Evolutionary conservation across 1,140 invertebrate genomes (phyloP).

Genomic region (Aleiodes sp.): DNA sequence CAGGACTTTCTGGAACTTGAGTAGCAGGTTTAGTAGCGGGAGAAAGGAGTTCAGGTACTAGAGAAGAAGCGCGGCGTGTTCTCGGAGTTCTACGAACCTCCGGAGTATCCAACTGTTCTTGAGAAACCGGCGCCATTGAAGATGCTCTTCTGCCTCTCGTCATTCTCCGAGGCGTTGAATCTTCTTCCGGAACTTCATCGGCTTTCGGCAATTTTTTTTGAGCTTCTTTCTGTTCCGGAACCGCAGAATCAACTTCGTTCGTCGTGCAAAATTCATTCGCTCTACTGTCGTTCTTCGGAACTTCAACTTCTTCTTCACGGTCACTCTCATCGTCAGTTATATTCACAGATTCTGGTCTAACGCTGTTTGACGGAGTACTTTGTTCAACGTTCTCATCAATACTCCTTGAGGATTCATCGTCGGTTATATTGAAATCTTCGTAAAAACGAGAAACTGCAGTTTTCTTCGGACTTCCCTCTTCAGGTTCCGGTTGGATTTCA

Average conservation of each 20-base stretch:
- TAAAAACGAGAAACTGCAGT: conserved; percentile 23
- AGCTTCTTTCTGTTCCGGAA: neutral
- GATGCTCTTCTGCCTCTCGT: conserved; percentile 42
- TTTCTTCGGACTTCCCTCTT: conserved; percentile 27
- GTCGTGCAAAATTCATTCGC: too few species aligned
- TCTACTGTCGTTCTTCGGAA: too few species aligned
- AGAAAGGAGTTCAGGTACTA: conserved; percentile 30
- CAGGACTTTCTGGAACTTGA: neutral
- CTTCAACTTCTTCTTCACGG: conserved; percentile 40
- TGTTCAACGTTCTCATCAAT: conserved; percentile 8
- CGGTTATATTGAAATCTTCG: conserved; percentile 52
- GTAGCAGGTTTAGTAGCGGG: neutral
- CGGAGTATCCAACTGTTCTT: neutral
- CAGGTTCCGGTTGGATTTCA: neutral
- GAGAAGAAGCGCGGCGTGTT: conserved; percentile 20
- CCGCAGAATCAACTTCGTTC: neutral
- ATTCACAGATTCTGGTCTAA: conserved; percentile 24
- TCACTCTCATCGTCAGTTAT: conserved; percentile 56
- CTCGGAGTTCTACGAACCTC: conserved; percentile 16
- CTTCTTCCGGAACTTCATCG: neutral
- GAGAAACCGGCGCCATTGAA: conserved; percentile 36
- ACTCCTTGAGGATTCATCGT: conserved; percentile 53
- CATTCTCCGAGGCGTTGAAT: conserved; percentile 27
- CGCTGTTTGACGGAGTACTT: neutral
- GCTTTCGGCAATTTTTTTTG: too few species aligned